Percentiles rank a stretch among this genome's conserved stretches.
phyloP scores from a whole-genome alignment of 2,113 vertebrate genomes.

The Caranx ignobilis region DNA sequence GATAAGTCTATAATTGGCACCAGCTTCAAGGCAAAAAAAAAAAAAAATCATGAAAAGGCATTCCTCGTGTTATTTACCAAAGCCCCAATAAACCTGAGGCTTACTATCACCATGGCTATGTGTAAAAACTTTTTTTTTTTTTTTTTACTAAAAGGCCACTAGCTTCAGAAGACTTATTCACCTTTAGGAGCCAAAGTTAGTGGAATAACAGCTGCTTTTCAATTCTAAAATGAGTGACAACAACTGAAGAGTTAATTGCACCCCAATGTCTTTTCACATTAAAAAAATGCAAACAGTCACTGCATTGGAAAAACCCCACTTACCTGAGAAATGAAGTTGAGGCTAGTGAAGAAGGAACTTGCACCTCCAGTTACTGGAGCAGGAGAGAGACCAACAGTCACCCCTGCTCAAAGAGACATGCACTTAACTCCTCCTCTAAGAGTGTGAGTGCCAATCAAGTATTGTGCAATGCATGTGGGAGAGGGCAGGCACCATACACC shows the following conservation, averaged over 20 bases:
- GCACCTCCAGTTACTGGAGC: conserved; percentile 82
- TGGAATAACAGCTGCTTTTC: background rate
- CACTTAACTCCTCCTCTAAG: conserved; percentile 83
- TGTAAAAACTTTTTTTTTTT: background rate
- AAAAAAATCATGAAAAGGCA: background rate
- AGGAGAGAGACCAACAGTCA: conserved; percentile 77
- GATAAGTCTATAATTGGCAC: background rate
- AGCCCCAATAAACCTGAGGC: background rate
- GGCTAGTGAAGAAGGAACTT: conserved; percentile 74
- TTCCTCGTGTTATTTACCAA: background rate
- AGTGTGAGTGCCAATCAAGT: conserved; percentile 69
- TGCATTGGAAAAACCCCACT: conserved; percentile 28
- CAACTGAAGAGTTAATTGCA: background rate
- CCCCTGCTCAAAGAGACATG: conserved; percentile 65
- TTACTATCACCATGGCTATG: background rate
- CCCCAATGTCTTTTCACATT: background rate
- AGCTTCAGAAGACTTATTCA: background rate
- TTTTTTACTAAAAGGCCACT: background rate
- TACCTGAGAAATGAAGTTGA: conserved; percentile 79
- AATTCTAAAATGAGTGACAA: background rate
- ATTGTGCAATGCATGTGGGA: conserved; percentile 73
- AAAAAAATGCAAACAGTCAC: background rate
- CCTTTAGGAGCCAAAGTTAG: background rate
- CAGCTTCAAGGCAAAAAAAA: background rate
- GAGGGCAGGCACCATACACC: conserved; percentile 18